phyloP scores from a whole-genome alignment of 2,888 invertebrate genomes.

The Sialis fuliginosa region DNA sequence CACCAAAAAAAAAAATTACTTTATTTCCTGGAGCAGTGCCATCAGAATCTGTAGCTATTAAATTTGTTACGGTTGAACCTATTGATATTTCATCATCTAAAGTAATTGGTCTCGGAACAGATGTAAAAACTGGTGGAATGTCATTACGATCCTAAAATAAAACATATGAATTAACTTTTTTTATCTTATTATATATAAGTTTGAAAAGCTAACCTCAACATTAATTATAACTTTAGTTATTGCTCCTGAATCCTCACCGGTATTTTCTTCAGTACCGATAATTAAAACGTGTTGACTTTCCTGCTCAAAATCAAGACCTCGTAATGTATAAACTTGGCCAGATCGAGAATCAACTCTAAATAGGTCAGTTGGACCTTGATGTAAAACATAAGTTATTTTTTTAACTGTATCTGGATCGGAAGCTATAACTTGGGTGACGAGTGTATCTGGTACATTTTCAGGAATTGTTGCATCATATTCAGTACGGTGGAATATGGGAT shows the following conservation, averaged over 20 bases:
- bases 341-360: slow-evolving; percentile 69
- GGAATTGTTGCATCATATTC: slow-evolving; percentile 66
- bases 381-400: slow-evolving; percentile 67
- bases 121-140: slow-evolving; percentile 71
- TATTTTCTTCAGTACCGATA: slow-evolving; percentile 72
- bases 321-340: slow-evolving; percentile 59
- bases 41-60: slow-evolving; percentile 68
- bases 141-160: slow-evolving; percentile 63
- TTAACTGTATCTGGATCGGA: slow-evolving; percentile 65
- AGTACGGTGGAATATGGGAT: slow-evolving; percentile 55
- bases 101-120: slow-evolving; percentile 64
- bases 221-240: slow-evolving; percentile 56
- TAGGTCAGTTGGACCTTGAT: slow-evolving; percentile 62
- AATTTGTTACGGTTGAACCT: slow-evolving; percentile 60
- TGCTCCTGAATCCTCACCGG: slow-evolving; percentile 44
- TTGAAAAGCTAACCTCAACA: slow-evolving; percentile 35
- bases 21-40: slow-evolving; percentile 73
- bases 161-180: slow-evolving; percentile 3
- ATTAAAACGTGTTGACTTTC: slow-evolving; percentile 54
- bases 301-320: slow-evolving; percentile 62
- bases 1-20: slow-evolving; percentile 18
- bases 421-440: slow-evolving; percentile 66
- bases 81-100: slow-evolving; percentile 70
- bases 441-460: slow-evolving; percentile 64
- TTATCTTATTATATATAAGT: background rate